A percentile compares a stretch with the other conserved stretches of the same genome.
phyloP scores from a whole-genome alignment of 2,888 invertebrate genomes.

The Papilio gigon region DNA sequence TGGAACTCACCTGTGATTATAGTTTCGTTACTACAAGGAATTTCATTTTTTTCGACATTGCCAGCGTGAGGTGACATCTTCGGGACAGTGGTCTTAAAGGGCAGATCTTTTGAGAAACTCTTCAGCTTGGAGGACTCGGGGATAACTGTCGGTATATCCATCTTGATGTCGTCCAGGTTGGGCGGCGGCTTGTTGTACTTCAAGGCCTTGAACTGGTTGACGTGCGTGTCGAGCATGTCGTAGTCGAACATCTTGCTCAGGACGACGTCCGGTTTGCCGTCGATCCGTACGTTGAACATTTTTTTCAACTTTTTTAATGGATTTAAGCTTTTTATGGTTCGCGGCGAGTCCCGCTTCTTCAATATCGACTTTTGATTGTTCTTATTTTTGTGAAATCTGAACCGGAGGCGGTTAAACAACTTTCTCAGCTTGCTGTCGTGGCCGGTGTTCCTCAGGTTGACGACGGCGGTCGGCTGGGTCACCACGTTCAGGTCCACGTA shows the following conservation, averaged over 20 bases:
- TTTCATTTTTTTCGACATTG: not conserved
- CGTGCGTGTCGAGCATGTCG: slow-evolving; percentile 47
- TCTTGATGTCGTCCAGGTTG: slow-evolving; percentile 53
- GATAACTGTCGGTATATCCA: slow-evolving; percentile 59
- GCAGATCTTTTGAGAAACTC: slow-evolving; percentile 13
- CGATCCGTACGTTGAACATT: slow-evolving; percentile 50
- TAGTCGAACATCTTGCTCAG: slow-evolving; percentile 49
- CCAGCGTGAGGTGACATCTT: slow-evolving; percentile 12
- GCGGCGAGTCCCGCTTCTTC: slow-evolving; percentile 43
- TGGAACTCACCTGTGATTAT: slow-evolving; percentile 1
- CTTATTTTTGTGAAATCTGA: slow-evolving; percentile 47
- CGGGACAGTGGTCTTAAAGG: not conserved
- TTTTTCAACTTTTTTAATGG: slow-evolving; percentile 58
- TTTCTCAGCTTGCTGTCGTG: slow-evolving; percentile 49
- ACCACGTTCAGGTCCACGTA: slow-evolving; percentile 38
- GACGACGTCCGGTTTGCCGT: slow-evolving; percentile 38
- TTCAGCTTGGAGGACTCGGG: slow-evolving; percentile 39
- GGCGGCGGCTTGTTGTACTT: slow-evolving; percentile 48
- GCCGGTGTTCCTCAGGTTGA: slow-evolving; percentile 40
- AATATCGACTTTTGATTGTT: slow-evolving; percentile 46
- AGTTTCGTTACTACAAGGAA: not conserved
- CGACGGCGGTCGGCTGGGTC: slow-evolving; percentile 29
- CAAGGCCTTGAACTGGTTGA: slow-evolving; percentile 48
- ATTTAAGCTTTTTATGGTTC: slow-evolving; percentile 52
- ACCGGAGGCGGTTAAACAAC: slow-evolving; percentile 52